Conservation (phyloP, 2,888 invertebrate genomes). For the Eulithis testata region DNA sequence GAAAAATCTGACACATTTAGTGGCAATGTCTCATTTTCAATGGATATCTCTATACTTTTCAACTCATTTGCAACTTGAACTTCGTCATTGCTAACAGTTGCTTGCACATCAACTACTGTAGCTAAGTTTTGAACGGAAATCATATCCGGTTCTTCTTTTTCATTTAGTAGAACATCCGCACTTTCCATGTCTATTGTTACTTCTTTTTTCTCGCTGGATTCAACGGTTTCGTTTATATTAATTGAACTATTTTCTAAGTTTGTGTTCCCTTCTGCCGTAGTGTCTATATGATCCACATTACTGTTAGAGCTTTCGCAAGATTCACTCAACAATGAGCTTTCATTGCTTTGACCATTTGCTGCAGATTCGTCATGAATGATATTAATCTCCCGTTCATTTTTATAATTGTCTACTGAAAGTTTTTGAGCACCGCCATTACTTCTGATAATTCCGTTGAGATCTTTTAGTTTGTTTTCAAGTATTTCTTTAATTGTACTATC, state of each 20-base stretch:
- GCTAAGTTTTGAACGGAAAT: conserved; percentile 4
- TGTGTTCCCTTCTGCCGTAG: background rate
- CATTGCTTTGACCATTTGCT: conserved; percentile 20
- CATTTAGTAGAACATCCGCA: background rate
- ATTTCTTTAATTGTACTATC: conserved; percentile 40
- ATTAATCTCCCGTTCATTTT: conserved; percentile 1
- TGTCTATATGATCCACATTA: background rate
- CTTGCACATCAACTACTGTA: background rate
- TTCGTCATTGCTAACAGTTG: background rate
- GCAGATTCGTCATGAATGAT: conserved; percentile 1
- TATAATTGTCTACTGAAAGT: background rate
- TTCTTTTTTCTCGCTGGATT: background rate
- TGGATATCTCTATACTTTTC: conserved; percentile 2
- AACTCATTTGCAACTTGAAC: background rate
- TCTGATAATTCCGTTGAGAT: conserved; percentile 31
- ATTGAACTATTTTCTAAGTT: background rate
- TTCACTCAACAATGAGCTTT: background rate
- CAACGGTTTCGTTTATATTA: background rate
- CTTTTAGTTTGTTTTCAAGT: conserved; percentile 23
- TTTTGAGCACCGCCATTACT: conserved; percentile 22
- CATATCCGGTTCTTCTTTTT: background rate
- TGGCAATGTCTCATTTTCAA: background rate
- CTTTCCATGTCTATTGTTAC: background rate
- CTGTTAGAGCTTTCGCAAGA: conserved; percentile 4
- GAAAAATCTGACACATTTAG: conserved; percentile 12